Evolutionary conservation across 2,888 invertebrate genomes (phyloP), one percentile per base, ranked within the genome.

Genomic region (Andrena chrysosceles): DNA sequence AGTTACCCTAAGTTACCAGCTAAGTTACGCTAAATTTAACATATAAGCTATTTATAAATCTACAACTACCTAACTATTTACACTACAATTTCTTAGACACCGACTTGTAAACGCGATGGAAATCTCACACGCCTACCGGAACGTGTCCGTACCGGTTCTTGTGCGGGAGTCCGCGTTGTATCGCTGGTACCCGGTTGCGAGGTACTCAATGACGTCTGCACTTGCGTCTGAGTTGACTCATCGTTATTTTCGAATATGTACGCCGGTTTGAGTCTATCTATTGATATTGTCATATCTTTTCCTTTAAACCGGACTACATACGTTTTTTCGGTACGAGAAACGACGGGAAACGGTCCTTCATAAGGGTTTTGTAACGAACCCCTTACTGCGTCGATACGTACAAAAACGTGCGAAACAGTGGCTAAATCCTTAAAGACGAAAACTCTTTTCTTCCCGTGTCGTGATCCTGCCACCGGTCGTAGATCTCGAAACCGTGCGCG

Each of bases 401-500:
- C 16, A 10, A 84, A 85, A 0, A 88, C 87, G 7, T 86, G 85
- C 0, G 81, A 29, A 1, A 71, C 20, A 0, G 54, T 77, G 0
- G 33, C 56, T 1, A 87, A 60, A 10, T 84, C 81, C 54, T 79
- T 70, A 31, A 76, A 69, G 1, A 85, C 68, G 20, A 86, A 86
- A 0, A 62, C 72, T 2, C 2, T 33, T 0, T 13, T 54, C n/a
- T 62, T 26, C 5, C 75, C 73, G 8, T 84, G 83, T 2, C 75
- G 69, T 20, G 64, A 8, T 2, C 56, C 29, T 0, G 10, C 56
- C 7, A 62, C 13, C n/a, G 85, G 85, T 26, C 77, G 73, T 10
- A 85, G 4, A 2, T 13, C 2, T 0, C 8, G 2, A 6, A 75
- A 66, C 4, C 52, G 23, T 33, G 3, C 10, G 1, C 26, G 35